Conservation (phyloP, 1,140 invertebrate species). For the Drosophila tani region DNA sequence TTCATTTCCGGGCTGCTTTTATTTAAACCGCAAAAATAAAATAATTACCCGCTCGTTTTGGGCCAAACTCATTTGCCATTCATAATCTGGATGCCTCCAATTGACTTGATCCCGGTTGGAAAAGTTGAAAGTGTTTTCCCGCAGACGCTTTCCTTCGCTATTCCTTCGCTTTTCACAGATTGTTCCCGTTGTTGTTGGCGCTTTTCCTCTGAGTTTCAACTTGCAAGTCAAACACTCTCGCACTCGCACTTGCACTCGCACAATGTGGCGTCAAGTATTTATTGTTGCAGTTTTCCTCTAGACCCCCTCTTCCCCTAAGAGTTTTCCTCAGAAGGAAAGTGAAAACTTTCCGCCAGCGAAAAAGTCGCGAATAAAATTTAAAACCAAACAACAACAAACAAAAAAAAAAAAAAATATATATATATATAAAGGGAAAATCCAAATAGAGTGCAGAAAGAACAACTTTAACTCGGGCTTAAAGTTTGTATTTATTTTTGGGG, state of each 20-base stretch:
- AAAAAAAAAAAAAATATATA: constrained; percentile 18
- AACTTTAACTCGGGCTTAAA: constrained; percentile 8
- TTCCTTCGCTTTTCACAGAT: constrained; percentile 32
- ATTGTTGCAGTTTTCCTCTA: constrained; percentile 55
- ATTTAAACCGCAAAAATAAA: constrained; percentile 6
- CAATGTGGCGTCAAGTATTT: constrained; percentile 76
- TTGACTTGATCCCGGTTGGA: constrained; percentile 41
- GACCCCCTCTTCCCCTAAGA: neutral
- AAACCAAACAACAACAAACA: constrained; percentile 34
- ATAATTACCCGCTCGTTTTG: constrained; percentile 35
- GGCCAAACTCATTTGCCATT: constrained; percentile 18
- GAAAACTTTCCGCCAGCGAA: constrained; percentile 73
- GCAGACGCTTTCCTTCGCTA: constrained; percentile 48
- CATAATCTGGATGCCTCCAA: constrained; percentile 50
- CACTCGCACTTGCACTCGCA: constrained; percentile 27
- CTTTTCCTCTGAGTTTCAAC: constrained; percentile 77
- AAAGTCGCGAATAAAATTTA: constrained; percentile 73
- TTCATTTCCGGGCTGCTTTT: neutral
- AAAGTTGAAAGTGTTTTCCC: constrained; percentile 73
- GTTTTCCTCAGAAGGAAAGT: constrained; percentile 59
- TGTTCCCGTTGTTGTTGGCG: constrained; percentile 57
- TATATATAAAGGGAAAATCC: neutral
- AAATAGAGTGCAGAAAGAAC: neutral
- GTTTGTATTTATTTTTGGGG: neutral
- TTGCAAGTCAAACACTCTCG: constrained; percentile 49